Evolutionary conservation across 2,113 vertebrate species (phyloP).

Genomic region (Sylvia atricapilla): DNA sequence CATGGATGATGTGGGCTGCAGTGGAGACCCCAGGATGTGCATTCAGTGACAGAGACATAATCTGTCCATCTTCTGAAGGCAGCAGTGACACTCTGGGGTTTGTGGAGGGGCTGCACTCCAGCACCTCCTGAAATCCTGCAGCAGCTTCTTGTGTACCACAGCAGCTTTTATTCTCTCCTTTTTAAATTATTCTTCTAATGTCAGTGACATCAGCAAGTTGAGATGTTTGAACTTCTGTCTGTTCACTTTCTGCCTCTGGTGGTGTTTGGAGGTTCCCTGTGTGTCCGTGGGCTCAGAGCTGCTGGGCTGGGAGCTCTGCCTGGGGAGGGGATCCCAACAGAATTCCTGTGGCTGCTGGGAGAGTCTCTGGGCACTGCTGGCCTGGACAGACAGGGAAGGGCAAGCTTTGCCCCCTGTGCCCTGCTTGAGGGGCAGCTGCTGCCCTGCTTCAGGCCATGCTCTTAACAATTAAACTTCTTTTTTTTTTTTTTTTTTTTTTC

Average conservation of each 20-base stretch:
- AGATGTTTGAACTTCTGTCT: background rate
- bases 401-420: background rate
- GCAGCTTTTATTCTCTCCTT: background rate
- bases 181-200: background rate
- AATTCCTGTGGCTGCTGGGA: background rate
- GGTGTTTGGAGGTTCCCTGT: background rate
- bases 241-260: background rate
- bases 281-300: background rate
- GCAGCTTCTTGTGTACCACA: background rate
- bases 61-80: background rate
- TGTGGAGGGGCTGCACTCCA: background rate
- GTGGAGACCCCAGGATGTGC: slow-evolving; percentile 37
- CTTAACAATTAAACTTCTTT: background rate
- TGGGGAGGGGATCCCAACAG: background rate
- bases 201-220: background rate
- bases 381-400: background rate
- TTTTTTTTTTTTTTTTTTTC: no score
- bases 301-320: background rate
- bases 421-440: background rate
- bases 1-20: background rate
- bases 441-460: background rate
- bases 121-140: background rate
- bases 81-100: background rate
- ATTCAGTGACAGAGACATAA: slow-evolving; percentile 1
- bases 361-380: background rate